Percentiles rank a stretch among this genome's conserved stretches.
Evolutionary conservation across 2,113 vertebrate species (phyloP).

Genomic region (Ramphastos sulfuratus): DNA sequence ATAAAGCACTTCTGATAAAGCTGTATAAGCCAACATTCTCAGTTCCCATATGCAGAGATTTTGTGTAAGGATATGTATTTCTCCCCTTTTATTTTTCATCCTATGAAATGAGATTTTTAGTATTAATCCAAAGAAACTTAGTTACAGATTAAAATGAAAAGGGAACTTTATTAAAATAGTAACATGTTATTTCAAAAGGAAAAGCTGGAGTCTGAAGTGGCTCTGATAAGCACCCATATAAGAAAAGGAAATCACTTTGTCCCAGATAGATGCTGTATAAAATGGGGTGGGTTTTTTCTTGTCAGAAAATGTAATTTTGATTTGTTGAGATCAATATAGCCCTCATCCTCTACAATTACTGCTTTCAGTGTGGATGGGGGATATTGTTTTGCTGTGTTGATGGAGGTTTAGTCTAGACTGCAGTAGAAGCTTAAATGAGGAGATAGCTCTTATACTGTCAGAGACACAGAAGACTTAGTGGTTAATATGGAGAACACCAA

Average conservation of each 20-base stretch:
- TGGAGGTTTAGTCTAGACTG: background rate
- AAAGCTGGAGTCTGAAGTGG: background rate
- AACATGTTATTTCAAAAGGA: background rate
- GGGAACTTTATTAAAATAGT: background rate
- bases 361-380: background rate
- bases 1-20: background rate
- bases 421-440: background rate
- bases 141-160: background rate
- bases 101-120: background rate
- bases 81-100: background rate
- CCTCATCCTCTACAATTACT: background rate
- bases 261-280: background rate
- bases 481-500: background rate
- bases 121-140: background rate
- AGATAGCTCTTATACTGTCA: background rate
- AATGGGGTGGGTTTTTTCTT: background rate
- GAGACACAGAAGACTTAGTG: background rate
- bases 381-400: background rate
- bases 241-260: background rate
- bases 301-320: constrained; percentile 7
- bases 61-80: background rate
- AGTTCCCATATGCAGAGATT: background rate
- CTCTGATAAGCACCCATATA: background rate
- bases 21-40: background rate
- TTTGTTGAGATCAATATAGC: background rate